Base-by-base conservation (phyloP, 2,797 vertebrate species). In the Rhinichthys osculus region DNA sequence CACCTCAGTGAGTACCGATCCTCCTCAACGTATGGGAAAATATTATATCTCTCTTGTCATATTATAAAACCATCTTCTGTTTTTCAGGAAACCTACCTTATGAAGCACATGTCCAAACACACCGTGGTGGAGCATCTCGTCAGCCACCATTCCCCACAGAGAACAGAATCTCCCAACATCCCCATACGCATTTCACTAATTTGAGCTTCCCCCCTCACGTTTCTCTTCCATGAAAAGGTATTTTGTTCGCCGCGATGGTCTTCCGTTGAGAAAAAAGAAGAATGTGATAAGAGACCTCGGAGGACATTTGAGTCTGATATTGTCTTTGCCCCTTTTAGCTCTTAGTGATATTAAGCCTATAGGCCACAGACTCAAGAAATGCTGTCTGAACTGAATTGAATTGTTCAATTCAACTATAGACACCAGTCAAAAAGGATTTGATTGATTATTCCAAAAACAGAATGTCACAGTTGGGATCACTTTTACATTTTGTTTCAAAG, bases 51-150 rank as follows among this genome's bases (percentile, higher is more conserved):
- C n/a, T n/a, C 64, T 54, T 5, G 13, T 81, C 4, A 17, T 17
- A 30, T 38, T 33, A 67, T 23, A 57, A 66, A 33, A 21, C 35
- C 27, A 44, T 91, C 42, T n/a, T 0, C 84, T 44, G 86, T 23
- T 82, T 89, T 91, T 27, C 92, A 99, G 98, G 98, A 99, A 95
- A 99, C 98, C 88, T 99, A 99, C 93, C 94, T 99, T 94, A 99
- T 99, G 97, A 99, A 99, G 96, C 98, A 99, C 96, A 99, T 99
- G 98, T 98, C 98, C 93, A 99, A 99, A 95, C 98, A 99, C 93
- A 99, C 98, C 0, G 98, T 98, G 92, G 98, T 99, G 91, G 98
- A 99, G 90, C 98, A 99, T 93, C 96, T 98, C 85, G 97, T 99
- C 92, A 98, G 94, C 92, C 97, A 99, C 89, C 98, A 99, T 93